Percentiles rank a stretch among this genome's conserved stretches.
Conservation (phyloP, 2,888 invertebrate species). For the Noctua janthina region DNA sequence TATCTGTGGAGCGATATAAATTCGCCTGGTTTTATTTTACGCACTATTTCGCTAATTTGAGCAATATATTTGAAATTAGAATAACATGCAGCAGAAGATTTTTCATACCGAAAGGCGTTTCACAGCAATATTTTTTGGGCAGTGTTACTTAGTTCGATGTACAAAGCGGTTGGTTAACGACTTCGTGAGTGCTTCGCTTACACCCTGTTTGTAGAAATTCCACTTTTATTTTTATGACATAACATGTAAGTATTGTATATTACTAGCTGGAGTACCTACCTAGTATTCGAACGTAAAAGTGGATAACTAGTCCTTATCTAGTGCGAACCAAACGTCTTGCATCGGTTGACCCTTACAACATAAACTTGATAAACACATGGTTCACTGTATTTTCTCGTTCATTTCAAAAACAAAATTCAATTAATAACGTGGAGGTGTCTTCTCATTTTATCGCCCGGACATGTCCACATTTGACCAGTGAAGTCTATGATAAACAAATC, state of each 20-base stretch:
- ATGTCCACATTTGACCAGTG: conserved; percentile 15
- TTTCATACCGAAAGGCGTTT: background rate
- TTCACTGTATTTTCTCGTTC: conserved; percentile 8
- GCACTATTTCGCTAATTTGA: background rate
- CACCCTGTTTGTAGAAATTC: background rate
- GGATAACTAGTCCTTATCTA: conserved; percentile 1
- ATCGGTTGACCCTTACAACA: conserved; percentile 2
- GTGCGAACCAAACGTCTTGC: background rate
- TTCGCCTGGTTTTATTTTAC: background rate
- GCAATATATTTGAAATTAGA: background rate
- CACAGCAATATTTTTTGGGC: too few species aligned
- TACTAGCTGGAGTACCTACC: too few species aligned
- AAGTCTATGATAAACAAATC: conserved; percentile 34
- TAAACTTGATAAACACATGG: background rate
- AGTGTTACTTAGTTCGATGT: too few species aligned
- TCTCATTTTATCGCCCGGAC: conserved; percentile 27
- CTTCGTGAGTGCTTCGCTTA: background rate
- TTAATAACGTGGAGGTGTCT: conserved; percentile 10
- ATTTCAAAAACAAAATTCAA: conserved; percentile 13
- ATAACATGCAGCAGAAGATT: background rate
- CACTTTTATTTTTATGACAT: background rate
- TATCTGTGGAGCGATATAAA: conserved; percentile 11
- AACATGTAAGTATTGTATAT: background rate
- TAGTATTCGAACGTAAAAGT: background rate
- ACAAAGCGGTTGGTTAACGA: background rate